Conservation (phyloP, 2,888 invertebrate species). For the Philopedon plagiatum region DNA sequence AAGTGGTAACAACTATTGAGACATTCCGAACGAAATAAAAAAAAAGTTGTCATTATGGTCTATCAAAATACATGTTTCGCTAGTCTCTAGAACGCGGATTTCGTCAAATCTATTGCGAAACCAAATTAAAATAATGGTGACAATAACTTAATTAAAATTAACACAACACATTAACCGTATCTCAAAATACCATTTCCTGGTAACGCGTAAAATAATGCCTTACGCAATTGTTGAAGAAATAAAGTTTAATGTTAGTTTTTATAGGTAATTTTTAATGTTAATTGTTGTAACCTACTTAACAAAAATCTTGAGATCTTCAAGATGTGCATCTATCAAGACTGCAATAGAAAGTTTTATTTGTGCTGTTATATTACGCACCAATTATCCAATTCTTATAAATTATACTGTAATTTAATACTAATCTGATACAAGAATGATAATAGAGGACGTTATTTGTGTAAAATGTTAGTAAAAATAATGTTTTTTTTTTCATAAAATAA, state of each 20-base stretch:
- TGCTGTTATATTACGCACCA: background rate
- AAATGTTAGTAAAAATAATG: too few relatives aligned
- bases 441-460: background rate
- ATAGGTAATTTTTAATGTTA: background rate
- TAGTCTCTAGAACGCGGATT: background rate
- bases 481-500: too few relatives aligned
- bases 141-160: slow-evolving; percentile 3
- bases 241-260: background rate
- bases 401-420: background rate
- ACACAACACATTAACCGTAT: background rate
- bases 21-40: too few relatives aligned
- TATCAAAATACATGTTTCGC: too few relatives aligned
- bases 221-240: slow-evolving; percentile 5
- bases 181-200: slow-evolving; percentile 3
- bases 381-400: background rate
- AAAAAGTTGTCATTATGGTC: too few relatives aligned
- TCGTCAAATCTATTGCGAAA: background rate
- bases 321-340: background rate
- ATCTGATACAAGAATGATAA: background rate
- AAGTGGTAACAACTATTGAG: too few relatives aligned
- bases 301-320: background rate
- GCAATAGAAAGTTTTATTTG: background rate
- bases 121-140: background rate
- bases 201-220: slow-evolving; percentile 10
- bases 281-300: slow-evolving; percentile 1